A percentile compares a stretch with the other conserved stretches of the same genome.
phyloP scores from a whole-genome alignment of 2,888 invertebrate genomes.

The Tetheella fluctuosa region DNA sequence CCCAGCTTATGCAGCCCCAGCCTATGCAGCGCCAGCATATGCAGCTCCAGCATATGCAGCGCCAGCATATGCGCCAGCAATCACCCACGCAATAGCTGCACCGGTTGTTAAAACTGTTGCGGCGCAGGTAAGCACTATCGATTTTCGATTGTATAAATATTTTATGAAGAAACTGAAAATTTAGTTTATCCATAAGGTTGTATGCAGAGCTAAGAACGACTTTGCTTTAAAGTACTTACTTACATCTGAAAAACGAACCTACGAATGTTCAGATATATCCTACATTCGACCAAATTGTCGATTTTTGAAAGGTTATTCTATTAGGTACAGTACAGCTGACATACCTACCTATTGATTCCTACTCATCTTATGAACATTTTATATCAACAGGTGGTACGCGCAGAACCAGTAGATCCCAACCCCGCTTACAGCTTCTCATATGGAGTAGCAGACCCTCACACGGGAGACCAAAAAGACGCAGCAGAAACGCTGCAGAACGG shows the following conservation, averaged over 20 bases:
- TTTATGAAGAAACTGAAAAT: too few relatives aligned
- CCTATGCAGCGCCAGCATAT: conserved; percentile 23
- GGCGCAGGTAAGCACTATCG: conserved; percentile 52
- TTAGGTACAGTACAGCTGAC: too few relatives aligned
- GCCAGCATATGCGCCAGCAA: conserved; percentile 24
- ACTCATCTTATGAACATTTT: too few relatives aligned
- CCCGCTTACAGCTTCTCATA: conserved; percentile 82
- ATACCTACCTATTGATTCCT: too few relatives aligned
- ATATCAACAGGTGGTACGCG: conserved; percentile 60
- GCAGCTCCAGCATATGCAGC: conserved; percentile 31
- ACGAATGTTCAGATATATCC: too few relatives aligned
- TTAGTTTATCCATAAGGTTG: too few relatives aligned
- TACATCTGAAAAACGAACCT: too few relatives aligned
- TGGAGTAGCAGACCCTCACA: conserved; percentile 78
- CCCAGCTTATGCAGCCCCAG: conserved; percentile 18
- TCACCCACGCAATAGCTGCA: conserved; percentile 43
- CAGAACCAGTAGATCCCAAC: conserved; percentile 80
- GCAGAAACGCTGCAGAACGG: conserved; percentile 80
- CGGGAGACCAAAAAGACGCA: conserved; percentile 81
- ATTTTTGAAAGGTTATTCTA: too few relatives aligned
- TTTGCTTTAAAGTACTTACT: too few relatives aligned
- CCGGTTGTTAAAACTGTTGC: conserved; percentile 50
- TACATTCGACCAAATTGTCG: too few relatives aligned
- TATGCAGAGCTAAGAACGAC: too few relatives aligned
- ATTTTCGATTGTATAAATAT: background rate